Evolutionary conservation across 2,113 vertebrate genomes (phyloP), one percentile per base, ranked within the genome.

Genomic region (Aythya baeri): DNA sequence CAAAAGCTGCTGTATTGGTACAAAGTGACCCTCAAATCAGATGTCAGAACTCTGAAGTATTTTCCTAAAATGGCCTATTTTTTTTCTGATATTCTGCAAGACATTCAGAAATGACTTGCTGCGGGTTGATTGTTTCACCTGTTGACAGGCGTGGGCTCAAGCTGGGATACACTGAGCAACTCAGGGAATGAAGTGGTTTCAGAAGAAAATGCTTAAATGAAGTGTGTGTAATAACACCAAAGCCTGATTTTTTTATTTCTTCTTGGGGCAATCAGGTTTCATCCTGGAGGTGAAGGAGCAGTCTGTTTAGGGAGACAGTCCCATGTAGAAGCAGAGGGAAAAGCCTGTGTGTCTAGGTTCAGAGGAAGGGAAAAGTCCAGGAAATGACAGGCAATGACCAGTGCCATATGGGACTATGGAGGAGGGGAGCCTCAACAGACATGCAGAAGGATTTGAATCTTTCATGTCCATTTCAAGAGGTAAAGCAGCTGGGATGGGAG

Each of bases 21-120:
- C 25, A 46, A 89, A 84, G 58, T 74, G 72, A 88, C 63, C 63
- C 25, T 16, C 73, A 41, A 80, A 73, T n/a, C 72, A 61, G 93
- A 67, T 31, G 75, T 77, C 55, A 73, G 15, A 79, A 20, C 92
- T 91, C 94, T 88, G 67, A 94, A 96, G 57, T 80, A 54, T 73
- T 74, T 91, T 90, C 58, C 89, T 58, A 27, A 83, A 71, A 68
- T 17, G 31, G 2, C 13, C 44, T 67, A 17, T 83, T 68, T 68
- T 15, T 55, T 55, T 68, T 76, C 27, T 73, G 82, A n/a, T 73
- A 27, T 62, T 83, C 65, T 73, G 18, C n/a, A 18, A 54, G 54
- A 34, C 1, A 4, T 49, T 7, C 38, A 67, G 57, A 66, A 78
- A 54, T 0, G 1, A 70, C 49, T 70, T 18, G 22, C 54, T 93